Base-by-base conservation (phyloP, 2,888 invertebrate species). In the Rotaria socialis region DNA sequence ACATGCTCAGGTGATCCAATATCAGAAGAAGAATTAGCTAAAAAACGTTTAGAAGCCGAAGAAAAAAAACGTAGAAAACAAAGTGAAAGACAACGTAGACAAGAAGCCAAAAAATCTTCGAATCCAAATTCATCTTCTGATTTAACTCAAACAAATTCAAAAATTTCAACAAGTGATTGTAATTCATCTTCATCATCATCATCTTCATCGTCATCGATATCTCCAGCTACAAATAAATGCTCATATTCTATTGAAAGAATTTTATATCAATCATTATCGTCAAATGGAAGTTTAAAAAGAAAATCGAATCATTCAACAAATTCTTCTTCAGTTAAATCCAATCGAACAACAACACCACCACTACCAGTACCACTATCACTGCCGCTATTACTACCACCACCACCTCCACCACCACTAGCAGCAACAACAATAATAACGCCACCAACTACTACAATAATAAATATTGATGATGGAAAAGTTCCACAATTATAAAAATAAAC, bases 1-100 rank as follows among this genome's bases (percentile, higher is more conserved):
- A 96, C 96, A 86, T 97, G 97, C 92, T 96, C 95, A 88, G 97
- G 97, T 14, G 97, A 97, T 90, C 97, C 97, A 35, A 96, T 97
- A 90, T 96, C 96, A 55, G 95, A 95, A 22, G 96, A 91, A 14
- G 92, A 92, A 88, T 89, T 92, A 41, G 88, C 89, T 11, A 89
- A 90, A 87, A 74, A 85, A 94, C 90, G 95, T 95, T 92, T 93
- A 95, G 60, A 86, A 60, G 85, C 85, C 11, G 86, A 86, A 47
- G 91, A 91, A 87, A 91, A 90, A 88, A 92, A 97, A 92, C 93
- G 96, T 90, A 94, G 95, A 90, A 97, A 97, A 92, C 96, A 96
- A 74, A 85, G 10, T 43, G 75, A 75, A 43, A 75, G 75, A 75
- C 75, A 75, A 75, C 75, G 75, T 19, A 22, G 43, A 24, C 47